These are phyloP conservation scores for Vanacampus margaritifer DNA, from an alignment of 2,113 vertebrate genomes.

Conservation along the genomic window DNA sequence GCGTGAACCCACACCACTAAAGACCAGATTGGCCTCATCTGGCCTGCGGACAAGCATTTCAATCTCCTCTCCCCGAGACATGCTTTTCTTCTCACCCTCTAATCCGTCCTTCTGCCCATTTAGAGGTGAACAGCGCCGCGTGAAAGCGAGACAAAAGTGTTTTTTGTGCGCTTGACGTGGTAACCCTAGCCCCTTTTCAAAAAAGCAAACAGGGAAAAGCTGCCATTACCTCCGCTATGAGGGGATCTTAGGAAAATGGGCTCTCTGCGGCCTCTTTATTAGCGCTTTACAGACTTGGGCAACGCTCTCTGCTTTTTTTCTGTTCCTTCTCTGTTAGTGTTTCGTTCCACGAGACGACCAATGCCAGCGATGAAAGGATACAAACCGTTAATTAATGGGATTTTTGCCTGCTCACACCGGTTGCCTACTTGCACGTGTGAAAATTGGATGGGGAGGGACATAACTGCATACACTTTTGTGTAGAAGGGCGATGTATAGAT, in stretches of 20 bases:
- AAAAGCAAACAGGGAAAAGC: conserved; percentile 66
- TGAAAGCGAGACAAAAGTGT: conserved; percentile 64
- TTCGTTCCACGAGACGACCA: conserved; percentile 42
- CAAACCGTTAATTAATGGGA: not conserved
- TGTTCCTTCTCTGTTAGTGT: conserved; percentile 36
- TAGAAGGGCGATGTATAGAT: not conserved
- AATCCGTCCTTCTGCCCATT: conserved; percentile 70
- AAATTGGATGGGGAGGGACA: not conserved
- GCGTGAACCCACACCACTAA: conserved; percentile 61
- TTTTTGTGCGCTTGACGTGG: conserved; percentile 67
- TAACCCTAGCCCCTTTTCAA: conserved; percentile 65
- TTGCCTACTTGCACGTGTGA: not conserved
- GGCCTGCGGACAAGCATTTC: conserved; percentile 61
- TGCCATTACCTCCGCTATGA: conserved; percentile 57
- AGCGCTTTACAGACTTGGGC: conserved; percentile 41
- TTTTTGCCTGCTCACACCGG: not conserved
- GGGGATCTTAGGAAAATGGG: conserved; percentile 57
- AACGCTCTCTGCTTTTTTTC: conserved; percentile 28
- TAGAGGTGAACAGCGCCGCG: conserved; percentile 64
- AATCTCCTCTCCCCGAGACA: conserved; percentile 57
- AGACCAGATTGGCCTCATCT: conserved; percentile 61
- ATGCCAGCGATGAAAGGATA: conserved; percentile 23
- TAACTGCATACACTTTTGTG: not conserved
- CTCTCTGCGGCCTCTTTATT: conserved; percentile 61
- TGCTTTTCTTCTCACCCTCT: conserved; percentile 61